Percentiles rank a stretch among this genome's conserved stretches.
phyloP scores from a whole-genome alignment of 2,888 invertebrate species.

The Orthosia incerta region DNA sequence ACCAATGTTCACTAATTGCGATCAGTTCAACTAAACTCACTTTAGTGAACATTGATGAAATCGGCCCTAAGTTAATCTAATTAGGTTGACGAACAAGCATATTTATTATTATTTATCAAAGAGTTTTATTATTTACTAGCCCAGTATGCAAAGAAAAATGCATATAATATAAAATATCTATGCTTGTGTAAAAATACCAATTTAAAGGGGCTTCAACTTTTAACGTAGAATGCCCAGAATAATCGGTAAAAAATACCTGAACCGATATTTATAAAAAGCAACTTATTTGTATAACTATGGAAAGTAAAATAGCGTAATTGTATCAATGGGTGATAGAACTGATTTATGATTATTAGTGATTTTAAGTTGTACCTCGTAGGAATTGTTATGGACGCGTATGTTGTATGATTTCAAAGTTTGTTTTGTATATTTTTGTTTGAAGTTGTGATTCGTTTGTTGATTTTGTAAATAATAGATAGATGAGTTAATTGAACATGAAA shows the following conservation, averaged over 20 bases:
- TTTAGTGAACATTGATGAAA: too few relatives aligned
- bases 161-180: constrained; percentile 32
- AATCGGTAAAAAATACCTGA: constrained; percentile 19
- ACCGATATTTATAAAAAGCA: constrained; percentile 27
- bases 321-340: constrained; percentile 69
- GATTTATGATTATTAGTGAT: constrained; percentile 70
- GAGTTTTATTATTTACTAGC: constrained; percentile 12
- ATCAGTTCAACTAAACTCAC: too few relatives aligned
- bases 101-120: constrained; percentile 34
- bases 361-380: constrained; percentile 83
- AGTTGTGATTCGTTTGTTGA: constrained; percentile 85
- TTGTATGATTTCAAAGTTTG: constrained; percentile 72
- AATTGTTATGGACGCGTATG: constrained; percentile 81
- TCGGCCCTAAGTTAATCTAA: constrained; percentile 41
- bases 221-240: constrained; percentile 16
- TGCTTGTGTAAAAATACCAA: constrained; percentile 35
- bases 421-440: constrained; percentile 87
- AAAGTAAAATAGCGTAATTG: constrained; percentile 57
- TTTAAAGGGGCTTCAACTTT: constrained; percentile 4
- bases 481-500: constrained; percentile 79
- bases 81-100: constrained; percentile 56
- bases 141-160: constrained; percentile 30
- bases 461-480: constrained; percentile 90
- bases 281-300: constrained; percentile 41
- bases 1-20: too few relatives aligned